Conservation (phyloP, 1,140 invertebrate species). For the Trachymyrmex septentrionalis region DNA sequence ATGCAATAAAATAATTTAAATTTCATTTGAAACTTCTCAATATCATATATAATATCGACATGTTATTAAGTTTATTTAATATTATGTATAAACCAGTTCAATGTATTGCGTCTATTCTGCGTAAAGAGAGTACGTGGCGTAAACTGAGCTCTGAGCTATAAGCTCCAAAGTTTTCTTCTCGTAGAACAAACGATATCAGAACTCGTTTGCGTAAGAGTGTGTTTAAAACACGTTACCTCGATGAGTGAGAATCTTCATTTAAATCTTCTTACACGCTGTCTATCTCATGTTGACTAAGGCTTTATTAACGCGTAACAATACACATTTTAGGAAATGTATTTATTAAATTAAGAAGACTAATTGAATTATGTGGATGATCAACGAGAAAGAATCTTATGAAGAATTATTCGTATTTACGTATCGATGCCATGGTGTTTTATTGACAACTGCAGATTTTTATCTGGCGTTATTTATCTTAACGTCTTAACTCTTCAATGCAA, state of each 20-base stretch:
- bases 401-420: not conserved
- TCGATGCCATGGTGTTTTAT: not conserved
- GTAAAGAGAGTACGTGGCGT: constrained; percentile 6
- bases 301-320: constrained; percentile 17
- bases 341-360: constrained; percentile 5
- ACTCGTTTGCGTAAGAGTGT: constrained; percentile 38
- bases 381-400: not conserved
- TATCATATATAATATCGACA: not conserved
- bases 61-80: not conserved
- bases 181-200: constrained; percentile 27
- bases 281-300: constrained; percentile 25
- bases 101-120: not conserved
- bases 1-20: not conserved
- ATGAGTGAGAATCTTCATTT: constrained; percentile 24
- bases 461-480: too few species aligned
- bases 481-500: too few species aligned
- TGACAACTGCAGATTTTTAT: too few species aligned
- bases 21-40: not conserved
- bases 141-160: constrained; percentile 25
- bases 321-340: not conserved
- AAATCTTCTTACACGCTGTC: constrained; percentile 39
- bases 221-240: constrained; percentile 33
- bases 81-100: not conserved
- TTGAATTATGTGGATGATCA: not conserved
- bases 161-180: constrained; percentile 33